Conservation (phyloP, 2,113 vertebrate genomes). For the Xenotilapia caudafasciata region DNA sequence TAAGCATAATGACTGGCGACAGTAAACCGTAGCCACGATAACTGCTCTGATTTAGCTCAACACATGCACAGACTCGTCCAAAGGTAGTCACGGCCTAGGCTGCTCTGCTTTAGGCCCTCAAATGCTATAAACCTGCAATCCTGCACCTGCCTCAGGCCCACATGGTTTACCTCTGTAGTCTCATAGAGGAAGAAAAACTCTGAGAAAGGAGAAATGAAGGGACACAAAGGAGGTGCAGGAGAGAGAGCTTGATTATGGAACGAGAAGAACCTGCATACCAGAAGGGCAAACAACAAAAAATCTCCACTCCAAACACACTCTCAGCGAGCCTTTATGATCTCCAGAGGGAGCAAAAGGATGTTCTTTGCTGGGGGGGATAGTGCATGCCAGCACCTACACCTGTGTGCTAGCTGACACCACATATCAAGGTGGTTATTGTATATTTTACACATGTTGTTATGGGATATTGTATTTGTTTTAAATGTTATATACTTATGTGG, state of each 20-base stretch:
- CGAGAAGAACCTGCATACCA: constrained; percentile 36
- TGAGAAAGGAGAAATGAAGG: background rate
- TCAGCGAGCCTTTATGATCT: constrained; percentile 21
- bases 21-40: constrained; percentile 27
- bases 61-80: constrained; percentile 55
- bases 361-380: constrained; percentile 16
- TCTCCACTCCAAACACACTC: constrained; percentile 29
- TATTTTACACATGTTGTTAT: background rate
- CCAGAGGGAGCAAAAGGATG: background rate
- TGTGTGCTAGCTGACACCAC: constrained; percentile 20
- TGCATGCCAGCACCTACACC: constrained; percentile 58
- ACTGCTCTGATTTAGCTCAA: constrained; percentile 36
- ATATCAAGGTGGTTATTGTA: background rate
- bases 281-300: constrained; percentile 18
- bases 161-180: constrained; percentile 10
- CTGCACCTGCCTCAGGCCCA: constrained; percentile 45
- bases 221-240: background rate
- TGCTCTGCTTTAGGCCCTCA: background rate
- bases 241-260: background rate
- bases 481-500: background rate
- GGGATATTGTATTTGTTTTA: background rate
- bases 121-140: constrained; percentile 61
- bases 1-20: background rate
- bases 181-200: background rate
- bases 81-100: constrained; percentile 15